Percentiles rank a stretch among this genome's conserved stretches.
Evolutionary conservation across 1,140 invertebrate genomes (phyloP).

Genomic region (Armadillidium nasatum): DNA sequence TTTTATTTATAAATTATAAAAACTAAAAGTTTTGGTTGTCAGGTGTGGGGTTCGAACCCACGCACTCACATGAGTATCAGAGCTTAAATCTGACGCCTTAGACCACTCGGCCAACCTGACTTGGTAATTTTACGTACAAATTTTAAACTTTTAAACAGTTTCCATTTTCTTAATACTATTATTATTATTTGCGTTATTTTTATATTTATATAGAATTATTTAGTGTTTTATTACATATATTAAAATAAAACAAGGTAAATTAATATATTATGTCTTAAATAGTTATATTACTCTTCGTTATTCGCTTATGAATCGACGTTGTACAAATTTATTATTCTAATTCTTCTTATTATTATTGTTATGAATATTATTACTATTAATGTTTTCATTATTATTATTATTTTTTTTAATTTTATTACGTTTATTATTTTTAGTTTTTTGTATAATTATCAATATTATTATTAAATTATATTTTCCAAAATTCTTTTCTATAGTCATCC

Average conservation of each 20-base stretch:
- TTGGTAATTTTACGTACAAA: background rate
- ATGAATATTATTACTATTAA: no score
- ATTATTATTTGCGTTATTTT: background rate
- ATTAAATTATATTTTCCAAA: no score
- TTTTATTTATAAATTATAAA: no score
- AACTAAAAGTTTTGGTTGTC: background rate
- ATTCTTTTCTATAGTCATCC: no score
- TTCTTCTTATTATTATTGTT: no score
- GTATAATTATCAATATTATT: no score
- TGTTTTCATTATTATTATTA: no score
- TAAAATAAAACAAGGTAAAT: background rate
- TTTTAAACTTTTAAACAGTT: background rate
- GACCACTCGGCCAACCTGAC: constrained; percentile 25
- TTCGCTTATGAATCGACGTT: no score
- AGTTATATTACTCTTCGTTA: no score
- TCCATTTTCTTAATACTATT: background rate
- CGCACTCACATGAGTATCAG: constrained; percentile 21
- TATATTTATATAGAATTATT: background rate
- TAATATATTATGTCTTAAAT: background rate
- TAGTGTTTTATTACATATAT: background rate
- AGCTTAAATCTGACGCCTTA: constrained; percentile 24
- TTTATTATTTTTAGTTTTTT: no score
- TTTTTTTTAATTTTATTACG: no score
- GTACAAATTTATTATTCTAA: no score
- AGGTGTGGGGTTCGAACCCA: constrained; percentile 25